These are phyloP conservation scores for Nomada ferruginata DNA, from an alignment of 2,888 invertebrate genomes.

Conservation along the genomic window DNA sequence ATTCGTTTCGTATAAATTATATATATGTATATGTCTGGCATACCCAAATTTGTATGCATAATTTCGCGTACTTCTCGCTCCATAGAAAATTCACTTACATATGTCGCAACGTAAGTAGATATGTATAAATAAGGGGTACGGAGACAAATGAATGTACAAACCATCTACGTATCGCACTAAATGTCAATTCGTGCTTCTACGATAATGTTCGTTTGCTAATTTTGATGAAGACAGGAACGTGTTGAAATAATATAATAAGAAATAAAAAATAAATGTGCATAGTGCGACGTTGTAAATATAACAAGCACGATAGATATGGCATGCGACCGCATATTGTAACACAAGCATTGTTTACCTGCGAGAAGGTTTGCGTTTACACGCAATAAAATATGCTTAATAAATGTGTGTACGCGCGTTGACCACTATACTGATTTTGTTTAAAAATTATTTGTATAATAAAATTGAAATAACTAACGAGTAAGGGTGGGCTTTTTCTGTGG, in stretches of 20 bases:
- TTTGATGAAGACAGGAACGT: slow-evolving; percentile 12
- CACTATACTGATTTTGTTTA: not conserved
- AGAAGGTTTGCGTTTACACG: not conserved
- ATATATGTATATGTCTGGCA: slow-evolving; percentile 17
- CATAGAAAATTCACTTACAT: slow-evolving; percentile 24
- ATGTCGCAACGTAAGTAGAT: slow-evolving; percentile 34
- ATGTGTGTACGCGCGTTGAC: slow-evolving; percentile 1
- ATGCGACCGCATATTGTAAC: slow-evolving; percentile 47
- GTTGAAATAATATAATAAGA: slow-evolving; percentile 38
- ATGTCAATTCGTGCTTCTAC: slow-evolving; percentile 29
- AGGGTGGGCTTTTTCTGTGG: no score
- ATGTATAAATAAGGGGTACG: slow-evolving; percentile 39
- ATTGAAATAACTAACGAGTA: not conserved
- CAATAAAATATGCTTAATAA: not conserved
- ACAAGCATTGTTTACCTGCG: slow-evolving; percentile 42
- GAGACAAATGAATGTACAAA: slow-evolving; percentile 20
- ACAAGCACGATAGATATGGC: slow-evolving; percentile 47
- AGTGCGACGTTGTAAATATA: slow-evolving; percentile 41
- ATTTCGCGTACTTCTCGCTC: slow-evolving; percentile 35
- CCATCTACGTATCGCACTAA: slow-evolving; percentile 36
- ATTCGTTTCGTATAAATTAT: slow-evolving; percentile 72
- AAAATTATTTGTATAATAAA: not conserved
- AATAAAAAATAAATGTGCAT: slow-evolving; percentile 43
- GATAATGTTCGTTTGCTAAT: slow-evolving; percentile 28
- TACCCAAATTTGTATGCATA: slow-evolving; percentile 39